Base-by-base conservation (phyloP, 2,113 vertebrate genomes). In the Alosa alosa region DNA sequence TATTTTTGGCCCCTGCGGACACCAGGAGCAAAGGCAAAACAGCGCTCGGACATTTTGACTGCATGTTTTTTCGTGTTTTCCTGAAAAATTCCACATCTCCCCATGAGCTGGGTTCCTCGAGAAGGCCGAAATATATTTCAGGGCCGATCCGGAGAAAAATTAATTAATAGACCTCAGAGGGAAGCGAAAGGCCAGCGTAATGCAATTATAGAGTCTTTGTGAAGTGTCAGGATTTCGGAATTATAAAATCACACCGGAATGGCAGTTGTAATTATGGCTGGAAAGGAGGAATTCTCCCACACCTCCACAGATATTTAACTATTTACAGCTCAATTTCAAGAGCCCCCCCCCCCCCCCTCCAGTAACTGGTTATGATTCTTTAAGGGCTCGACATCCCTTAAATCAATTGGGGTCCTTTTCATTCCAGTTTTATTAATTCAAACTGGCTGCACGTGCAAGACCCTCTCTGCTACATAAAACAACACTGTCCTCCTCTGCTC, bases 31-130 rank as follows among this genome's bases (percentile, higher is more conserved):
- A 52, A 85, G 82, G 83, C 39, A 46, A 83, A 87, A 82, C 83
- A 88, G 57, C 22, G 60, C 60, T 72, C n/a, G 5, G 47, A 83
- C 89, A 91, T 90, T 91, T 89, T 87, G 86, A 87, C 91, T 92
- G 95, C 91, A 8, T 41, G 36, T 90, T 96, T 96, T 92, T 95
- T 96, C 90, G 90, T 95, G 95, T 96, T 97, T 97, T 96, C 96
- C 91, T 96, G 96, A 95, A 96, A 97, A 97, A 98, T 97, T 97
- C 95, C 96, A 96, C 96, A 96, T 95, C 94, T 94, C 93, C 89
- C 88, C 91, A 93, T 20, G 82, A 97, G 92, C 84, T 90, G 82
- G 87, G 86, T 88, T 93, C 92, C 88, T 82, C 83, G 87, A 86
- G 87, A 90, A 89, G 84, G 90, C 91, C 86, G 64, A 89, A 88